phyloP scores from a whole-genome alignment of 1,140 invertebrate genomes.

The Tetraneura akinire region DNA sequence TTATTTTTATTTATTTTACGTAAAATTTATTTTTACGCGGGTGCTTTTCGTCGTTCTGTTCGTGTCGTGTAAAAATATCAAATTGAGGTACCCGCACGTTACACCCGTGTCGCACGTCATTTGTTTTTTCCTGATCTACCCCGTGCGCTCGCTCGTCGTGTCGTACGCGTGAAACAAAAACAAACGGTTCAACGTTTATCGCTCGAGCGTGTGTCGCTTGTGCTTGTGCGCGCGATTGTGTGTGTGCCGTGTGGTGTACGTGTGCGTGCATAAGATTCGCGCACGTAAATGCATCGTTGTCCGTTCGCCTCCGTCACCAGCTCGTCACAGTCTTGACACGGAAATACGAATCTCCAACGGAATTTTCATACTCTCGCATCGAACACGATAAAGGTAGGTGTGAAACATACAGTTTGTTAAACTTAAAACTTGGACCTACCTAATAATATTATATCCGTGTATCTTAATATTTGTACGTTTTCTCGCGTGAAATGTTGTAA shows the following conservation, averaged over 20 bases:
- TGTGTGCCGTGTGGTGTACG: not conserved
- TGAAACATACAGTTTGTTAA: too few species aligned
- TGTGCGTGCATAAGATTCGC: not conserved
- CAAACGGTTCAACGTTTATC: too few species aligned
- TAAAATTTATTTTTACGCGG: not conserved
- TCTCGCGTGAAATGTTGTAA: too few species aligned
- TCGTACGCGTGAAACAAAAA: not conserved
- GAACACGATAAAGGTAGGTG: too few species aligned
- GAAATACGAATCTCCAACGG: not conserved
- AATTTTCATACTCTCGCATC: too few species aligned
- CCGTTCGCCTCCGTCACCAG: not conserved
- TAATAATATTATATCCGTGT: too few species aligned
- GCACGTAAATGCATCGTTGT: not conserved
- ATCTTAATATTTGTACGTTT: too few species aligned
- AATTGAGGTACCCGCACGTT: not conserved
- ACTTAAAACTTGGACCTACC: too few species aligned
- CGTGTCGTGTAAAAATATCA: not conserved
- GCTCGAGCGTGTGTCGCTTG: not conserved
- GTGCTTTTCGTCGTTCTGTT: not conserved
- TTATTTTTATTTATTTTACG: not conserved
- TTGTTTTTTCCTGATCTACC: not conserved
- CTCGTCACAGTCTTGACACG: conserved; percentile 16
- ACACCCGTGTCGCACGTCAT: not conserved
- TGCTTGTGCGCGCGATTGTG: not conserved
- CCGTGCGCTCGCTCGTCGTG: not conserved